These are phyloP conservation scores for Amblyopsis hoosieri DNA, from an alignment of 2,797 vertebrate genomes.

Conservation along the genomic window DNA sequence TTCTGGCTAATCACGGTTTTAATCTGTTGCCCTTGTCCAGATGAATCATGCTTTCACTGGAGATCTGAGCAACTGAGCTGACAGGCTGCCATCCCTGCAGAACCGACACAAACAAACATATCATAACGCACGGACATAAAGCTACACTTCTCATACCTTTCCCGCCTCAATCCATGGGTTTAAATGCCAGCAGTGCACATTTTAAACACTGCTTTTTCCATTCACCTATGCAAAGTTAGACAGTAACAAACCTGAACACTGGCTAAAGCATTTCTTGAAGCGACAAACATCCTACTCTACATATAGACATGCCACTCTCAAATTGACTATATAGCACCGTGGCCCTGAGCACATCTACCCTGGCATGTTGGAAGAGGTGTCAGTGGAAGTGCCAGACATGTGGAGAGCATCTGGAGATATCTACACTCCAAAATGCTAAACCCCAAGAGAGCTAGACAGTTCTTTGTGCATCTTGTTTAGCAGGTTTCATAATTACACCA, in stretches of 20 bases:
- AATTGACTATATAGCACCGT: slow-evolving; percentile 13
- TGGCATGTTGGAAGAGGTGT: slow-evolving; percentile 55
- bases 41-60: slow-evolving; percentile 56
- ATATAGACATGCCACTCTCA: slow-evolving; percentile 30
- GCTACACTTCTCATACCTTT: slow-evolving; percentile 36
- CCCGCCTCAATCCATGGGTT: slow-evolving; percentile 29
- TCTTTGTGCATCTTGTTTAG: slow-evolving; percentile 64
- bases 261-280: slow-evolving; percentile 29
- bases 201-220: slow-evolving; percentile 7
- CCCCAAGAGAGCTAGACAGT: slow-evolving; percentile 60
- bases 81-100: slow-evolving; percentile 47
- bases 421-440: slow-evolving; percentile 43
- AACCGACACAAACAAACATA: slow-evolving; percentile 4
- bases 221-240: slow-evolving; percentile 36
- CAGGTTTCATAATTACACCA: slow-evolving; percentile 51
- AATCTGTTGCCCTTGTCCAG: slow-evolving; percentile 56
- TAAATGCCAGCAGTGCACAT: slow-evolving; percentile 23
- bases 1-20: slow-evolving; percentile 52
- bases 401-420: slow-evolving; percentile 69
- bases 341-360: slow-evolving; percentile 34
- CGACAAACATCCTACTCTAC: slow-evolving; percentile 30
- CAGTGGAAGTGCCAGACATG: slow-evolving; percentile 67
- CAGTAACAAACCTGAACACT: slow-evolving; percentile 5
- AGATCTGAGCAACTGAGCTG: slow-evolving; percentile 56
- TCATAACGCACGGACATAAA: slow-evolving; percentile 45